Evolutionary conservation across 2,888 invertebrate genomes (phyloP), one percentile per base, ranked within the genome.

Genomic region (Drosophila falleni): DNA sequence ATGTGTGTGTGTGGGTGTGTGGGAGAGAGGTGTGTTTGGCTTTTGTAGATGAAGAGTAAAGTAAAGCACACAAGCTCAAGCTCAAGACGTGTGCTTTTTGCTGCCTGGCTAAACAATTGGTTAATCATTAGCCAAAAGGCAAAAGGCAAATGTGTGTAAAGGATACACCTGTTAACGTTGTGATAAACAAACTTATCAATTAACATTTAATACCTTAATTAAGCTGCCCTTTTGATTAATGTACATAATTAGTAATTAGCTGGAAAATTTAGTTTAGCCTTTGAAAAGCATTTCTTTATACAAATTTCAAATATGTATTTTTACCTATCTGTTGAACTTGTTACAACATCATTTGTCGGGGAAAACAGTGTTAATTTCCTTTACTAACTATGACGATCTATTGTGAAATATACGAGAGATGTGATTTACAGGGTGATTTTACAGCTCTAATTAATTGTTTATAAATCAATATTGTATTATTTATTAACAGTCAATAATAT

Each of bases 31-130:
- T 23, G 23, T 23, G 23, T 23, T 23, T 23, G 23, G 3, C 23
- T 33, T 33, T 33, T 26, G 50, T 31, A n/a, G 35, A 41, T 53
- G 41, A 49, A 53, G 58, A 33, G 15, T 13, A 65, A 51, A 46
- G 44, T 61, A 16, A 41, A 60, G 50, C 56, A 19, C 0, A 19
- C 3, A 15, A 41, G 35, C 53, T 37, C 3, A 15, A 41, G 35
- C 53, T 37, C 35, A 56, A 47, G 29, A 56, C 41, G 23, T 63
- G 41, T 15, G 15, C 15, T 47, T 5, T 33, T 59, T 26, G 56
- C 56, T 67, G 56, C 62, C 65, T 62, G 37, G 42, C 42, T 51
- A 53, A 67, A 60, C 65, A 80, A 78, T 80, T 71, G 80, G 71
- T 70, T 68, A 74, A 71, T 74, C 70, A 79, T 73, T 70, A 64